Conservation (phyloP, 1,140 invertebrate genomes). For the Drosophila insularis region DNA sequence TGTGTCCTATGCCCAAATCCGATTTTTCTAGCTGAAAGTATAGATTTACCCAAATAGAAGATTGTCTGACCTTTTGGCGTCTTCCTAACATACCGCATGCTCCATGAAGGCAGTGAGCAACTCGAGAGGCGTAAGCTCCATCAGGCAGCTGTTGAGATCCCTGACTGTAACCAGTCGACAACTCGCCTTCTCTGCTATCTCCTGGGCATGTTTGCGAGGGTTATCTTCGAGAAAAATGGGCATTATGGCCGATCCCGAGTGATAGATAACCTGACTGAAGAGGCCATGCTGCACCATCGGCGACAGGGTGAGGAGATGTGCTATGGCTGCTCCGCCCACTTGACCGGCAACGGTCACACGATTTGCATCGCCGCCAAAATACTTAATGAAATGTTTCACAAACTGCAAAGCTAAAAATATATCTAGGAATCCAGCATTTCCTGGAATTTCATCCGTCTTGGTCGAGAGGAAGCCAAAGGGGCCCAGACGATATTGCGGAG, state of each 20-base stretch:
- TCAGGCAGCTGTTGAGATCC: constrained; percentile 72
- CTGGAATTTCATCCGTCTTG: constrained; percentile 84
- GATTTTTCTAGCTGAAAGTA: constrained; percentile 69
- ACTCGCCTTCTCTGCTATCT: constrained; percentile 67
- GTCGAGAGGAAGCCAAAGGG: constrained; percentile 84
- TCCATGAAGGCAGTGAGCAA: constrained; percentile 75
- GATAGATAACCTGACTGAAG: constrained; percentile 78
- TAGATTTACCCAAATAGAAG: not conserved
- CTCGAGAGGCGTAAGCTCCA: constrained; percentile 69
- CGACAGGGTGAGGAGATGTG: constrained; percentile 83
- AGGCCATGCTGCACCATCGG: constrained; percentile 74
- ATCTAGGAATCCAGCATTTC: constrained; percentile 88
- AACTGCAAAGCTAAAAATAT: constrained; percentile 86
- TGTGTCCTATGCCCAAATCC: constrained; percentile 73
- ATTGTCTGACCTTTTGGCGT: not conserved
- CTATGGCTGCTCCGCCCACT: constrained; percentile 84
- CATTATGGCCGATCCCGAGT: constrained; percentile 79
- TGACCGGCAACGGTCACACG: constrained; percentile 86
- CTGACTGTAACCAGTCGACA: constrained; percentile 73
- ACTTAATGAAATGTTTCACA: constrained; percentile 86
- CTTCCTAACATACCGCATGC: constrained; percentile 62
- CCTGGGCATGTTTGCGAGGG: constrained; percentile 73
- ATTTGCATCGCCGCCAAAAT: constrained; percentile 87
- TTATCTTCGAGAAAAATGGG: constrained; percentile 77
- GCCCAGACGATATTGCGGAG: constrained; percentile 90